Percentiles rank a stretch among this genome's conserved stretches.
These are phyloP conservation scores for Channa maculata DNA, from an alignment of 2,113 vertebrate species.

Conservation along the genomic window DNA sequence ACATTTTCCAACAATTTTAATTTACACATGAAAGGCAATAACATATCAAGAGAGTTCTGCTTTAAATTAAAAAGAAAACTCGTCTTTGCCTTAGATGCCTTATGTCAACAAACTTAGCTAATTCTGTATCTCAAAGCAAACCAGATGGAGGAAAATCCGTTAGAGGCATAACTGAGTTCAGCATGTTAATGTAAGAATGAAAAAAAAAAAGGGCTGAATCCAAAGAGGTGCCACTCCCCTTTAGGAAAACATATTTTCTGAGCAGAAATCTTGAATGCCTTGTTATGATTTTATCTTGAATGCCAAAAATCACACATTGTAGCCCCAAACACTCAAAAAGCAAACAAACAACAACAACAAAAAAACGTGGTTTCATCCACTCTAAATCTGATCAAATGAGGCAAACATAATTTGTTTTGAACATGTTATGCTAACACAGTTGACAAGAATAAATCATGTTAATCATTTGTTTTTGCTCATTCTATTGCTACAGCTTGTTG, in stretches of 20 bases:
- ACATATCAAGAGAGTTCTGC: constrained; percentile 60
- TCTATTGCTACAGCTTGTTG: too few relatives aligned
- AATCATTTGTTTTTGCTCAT: too few relatives aligned
- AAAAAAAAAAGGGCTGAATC: not conserved
- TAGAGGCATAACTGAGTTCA: constrained; percentile 50
- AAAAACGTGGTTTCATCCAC: too few relatives aligned
- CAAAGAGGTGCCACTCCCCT: constrained; percentile 1
- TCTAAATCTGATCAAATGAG: too few relatives aligned
- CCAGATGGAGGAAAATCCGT: constrained; percentile 17
- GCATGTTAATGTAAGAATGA: constrained; percentile 29
- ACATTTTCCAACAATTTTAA: constrained; percentile 58
- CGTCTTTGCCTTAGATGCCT: constrained; percentile 37
- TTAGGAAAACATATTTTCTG: not conserved
- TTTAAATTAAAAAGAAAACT: constrained; percentile 51
- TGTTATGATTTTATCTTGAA: too few relatives aligned
- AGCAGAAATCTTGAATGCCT: not conserved
- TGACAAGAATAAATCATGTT: too few relatives aligned
- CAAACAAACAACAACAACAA: too few relatives aligned
- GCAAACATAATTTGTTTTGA: too few relatives aligned
- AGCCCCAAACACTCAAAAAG: too few relatives aligned
- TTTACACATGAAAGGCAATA: constrained; percentile 72
- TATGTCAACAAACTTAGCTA: constrained; percentile 15
- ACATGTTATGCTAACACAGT: too few relatives aligned
- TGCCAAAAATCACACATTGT: too few relatives aligned
- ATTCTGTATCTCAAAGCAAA: constrained; percentile 42